Evolutionary conservation across 2,113 vertebrate genomes (phyloP).

Genomic region (Chiloscyllium plagiosum): DNA sequence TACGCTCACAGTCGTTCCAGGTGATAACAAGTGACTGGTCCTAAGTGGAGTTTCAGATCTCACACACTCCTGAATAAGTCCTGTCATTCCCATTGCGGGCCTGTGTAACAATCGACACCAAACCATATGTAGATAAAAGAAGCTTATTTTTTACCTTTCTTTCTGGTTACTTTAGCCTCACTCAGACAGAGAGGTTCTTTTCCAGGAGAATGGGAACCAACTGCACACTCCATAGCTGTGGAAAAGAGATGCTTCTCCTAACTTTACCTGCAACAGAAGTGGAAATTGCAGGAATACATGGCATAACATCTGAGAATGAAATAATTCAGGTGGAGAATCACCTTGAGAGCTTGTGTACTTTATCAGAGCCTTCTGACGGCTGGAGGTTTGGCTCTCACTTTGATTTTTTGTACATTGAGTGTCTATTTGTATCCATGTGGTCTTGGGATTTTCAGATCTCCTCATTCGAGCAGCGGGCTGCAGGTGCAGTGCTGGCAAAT

Average conservation of each 20-base stretch:
- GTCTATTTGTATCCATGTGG: too few species aligned
- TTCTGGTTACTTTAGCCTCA: neutral
- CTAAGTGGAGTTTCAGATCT: neutral
- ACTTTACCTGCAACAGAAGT: neutral
- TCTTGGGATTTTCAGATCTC: too few species aligned
- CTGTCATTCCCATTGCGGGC: neutral
- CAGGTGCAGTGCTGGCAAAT: too few species aligned
- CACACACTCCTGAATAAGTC: neutral
- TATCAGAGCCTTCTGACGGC: neutral
- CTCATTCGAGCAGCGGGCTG: too few species aligned
- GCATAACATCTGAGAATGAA: neutral
- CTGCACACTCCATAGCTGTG: neutral
- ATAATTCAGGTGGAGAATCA: neutral
- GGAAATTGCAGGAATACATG: neutral
- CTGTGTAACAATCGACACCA: neutral
- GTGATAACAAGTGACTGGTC: neutral
- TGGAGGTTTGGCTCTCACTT: too few species aligned
- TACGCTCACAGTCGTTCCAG: neutral
- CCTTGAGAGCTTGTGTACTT: neutral
- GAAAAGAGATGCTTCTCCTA: neutral
- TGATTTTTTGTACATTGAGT: too few species aligned
- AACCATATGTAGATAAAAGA: neutral
- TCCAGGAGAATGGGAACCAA: neutral
- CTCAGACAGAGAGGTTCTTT: neutral
- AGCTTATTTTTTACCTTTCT: neutral